These are phyloP conservation scores for Oryctes rhinoceros DNA, from an alignment of 1,140 invertebrate genomes.

Conservation along the genomic window DNA sequence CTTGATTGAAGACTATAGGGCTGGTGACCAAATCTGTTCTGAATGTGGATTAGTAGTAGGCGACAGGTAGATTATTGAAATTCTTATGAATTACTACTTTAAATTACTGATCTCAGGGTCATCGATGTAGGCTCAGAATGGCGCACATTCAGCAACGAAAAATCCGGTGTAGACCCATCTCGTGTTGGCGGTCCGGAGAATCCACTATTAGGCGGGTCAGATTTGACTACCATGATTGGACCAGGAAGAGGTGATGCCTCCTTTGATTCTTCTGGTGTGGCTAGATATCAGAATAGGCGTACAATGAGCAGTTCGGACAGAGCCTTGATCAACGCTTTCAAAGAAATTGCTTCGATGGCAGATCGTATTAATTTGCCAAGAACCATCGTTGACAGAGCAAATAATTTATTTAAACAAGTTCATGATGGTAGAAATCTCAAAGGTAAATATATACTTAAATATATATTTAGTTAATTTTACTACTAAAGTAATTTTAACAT, in stretches of 20 bases:
- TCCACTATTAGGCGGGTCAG: conserved; percentile 92
- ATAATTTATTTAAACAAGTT: conserved; percentile 97
- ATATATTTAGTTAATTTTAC: background rate
- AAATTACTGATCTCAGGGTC: conserved; percentile 71
- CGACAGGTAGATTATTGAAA: conserved; percentile 77
- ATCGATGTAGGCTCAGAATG: conserved; percentile 99
- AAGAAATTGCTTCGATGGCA: conserved; percentile 97
- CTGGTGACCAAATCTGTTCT: conserved; percentile 98
- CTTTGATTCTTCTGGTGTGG: conserved; percentile 83
- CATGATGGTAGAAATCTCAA: conserved; percentile 97
- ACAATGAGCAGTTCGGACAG: conserved; percentile 94
- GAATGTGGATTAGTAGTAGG: conserved; percentile 99
- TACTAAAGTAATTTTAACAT: too few species aligned
- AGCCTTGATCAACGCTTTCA: conserved; percentile 93
- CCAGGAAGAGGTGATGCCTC: conserved; percentile 79
- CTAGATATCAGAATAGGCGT: conserved; percentile 93
- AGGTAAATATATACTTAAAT: conserved; percentile 63
- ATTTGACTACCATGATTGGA: conserved; percentile 97
- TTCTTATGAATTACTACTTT: conserved; percentile 23
- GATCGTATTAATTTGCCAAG: conserved; percentile 97
- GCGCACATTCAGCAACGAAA: conserved; percentile 99
- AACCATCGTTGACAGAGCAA: conserved; percentile 94
- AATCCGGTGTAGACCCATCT: conserved; percentile 94
- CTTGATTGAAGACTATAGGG: conserved; percentile 97
- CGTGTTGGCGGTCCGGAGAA: conserved; percentile 98